A percentile compares a stretch with the other conserved stretches of the same genome.
Evolutionary conservation across 1,140 invertebrate species (phyloP).

Genomic region (Cotesia typhae): DNA sequence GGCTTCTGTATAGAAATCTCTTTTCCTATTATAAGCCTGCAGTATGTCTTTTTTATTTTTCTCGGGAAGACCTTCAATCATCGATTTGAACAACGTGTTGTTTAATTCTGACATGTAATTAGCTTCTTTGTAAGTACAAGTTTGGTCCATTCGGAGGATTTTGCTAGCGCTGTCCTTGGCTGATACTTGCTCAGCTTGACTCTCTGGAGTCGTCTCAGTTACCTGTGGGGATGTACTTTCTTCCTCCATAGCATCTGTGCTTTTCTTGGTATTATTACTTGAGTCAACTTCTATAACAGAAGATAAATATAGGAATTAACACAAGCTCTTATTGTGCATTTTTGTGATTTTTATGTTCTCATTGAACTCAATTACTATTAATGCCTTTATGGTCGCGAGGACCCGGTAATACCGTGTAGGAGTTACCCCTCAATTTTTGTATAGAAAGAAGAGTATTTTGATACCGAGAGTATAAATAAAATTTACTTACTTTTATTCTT

Average conservation of each 20-base stretch:
- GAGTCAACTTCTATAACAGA: no score
- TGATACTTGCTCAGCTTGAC: slow-evolving; percentile 4
- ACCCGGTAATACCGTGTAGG: not conserved
- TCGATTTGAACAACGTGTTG: not conserved
- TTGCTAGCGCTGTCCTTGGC: not conserved
- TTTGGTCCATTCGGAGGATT: not conserved
- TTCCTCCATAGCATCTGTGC: no score
- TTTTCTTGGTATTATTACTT: no score
- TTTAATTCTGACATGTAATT: not conserved
- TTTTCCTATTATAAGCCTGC: not conserved
- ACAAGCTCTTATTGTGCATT: not conserved
- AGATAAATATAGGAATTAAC: no score
- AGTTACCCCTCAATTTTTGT: not conserved
- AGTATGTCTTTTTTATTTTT: not conserved
- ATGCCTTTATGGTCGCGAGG: not conserved
- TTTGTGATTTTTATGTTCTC: slow-evolving; percentile 1
- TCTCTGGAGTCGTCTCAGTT: slow-evolving; percentile 1
- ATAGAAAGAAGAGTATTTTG: not conserved
- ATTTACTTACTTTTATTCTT: no score
- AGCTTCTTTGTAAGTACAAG: slow-evolving; percentile 6
- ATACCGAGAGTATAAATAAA: not conserved
- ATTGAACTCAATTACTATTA: not conserved
- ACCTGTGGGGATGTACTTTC: no score
- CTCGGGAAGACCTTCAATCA: not conserved
- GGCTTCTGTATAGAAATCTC: slow-evolving; percentile 21